phyloP scores from a whole-genome alignment of 2,888 invertebrate genomes.

The Nephrotoma guestfalica region DNA sequence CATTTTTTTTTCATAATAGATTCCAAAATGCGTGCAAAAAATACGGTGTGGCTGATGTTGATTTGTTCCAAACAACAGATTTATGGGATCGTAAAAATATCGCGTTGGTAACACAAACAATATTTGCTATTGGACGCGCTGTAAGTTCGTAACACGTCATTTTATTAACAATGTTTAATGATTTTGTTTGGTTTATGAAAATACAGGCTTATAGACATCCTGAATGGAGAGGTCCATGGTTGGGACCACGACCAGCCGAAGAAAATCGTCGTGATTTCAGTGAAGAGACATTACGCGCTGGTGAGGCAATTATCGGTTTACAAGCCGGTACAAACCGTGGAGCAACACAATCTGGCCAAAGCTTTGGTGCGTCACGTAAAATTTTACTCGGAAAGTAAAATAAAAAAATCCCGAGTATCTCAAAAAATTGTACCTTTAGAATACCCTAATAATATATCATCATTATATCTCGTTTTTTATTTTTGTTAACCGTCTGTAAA shows the following conservation, averaged over 20 bases:
- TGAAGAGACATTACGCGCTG: conserved; percentile 68
- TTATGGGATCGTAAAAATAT: conserved; percentile 86
- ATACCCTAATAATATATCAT: neutral
- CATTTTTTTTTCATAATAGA: conserved; percentile 30
- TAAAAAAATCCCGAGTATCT: no score
- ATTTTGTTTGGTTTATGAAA: neutral
- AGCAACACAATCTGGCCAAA: conserved; percentile 75
- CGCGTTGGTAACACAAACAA: conserved; percentile 69
- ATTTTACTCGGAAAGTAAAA: conserved; percentile 60
- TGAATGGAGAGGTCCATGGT: conserved; percentile 65
- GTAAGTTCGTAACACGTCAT: conserved; percentile 32
- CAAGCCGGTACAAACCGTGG: conserved; percentile 79
- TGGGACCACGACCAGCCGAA: conserved; percentile 77
- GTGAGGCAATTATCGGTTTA: conserved; percentile 69
- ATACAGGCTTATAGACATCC: conserved; percentile 61
- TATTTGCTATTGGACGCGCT: conserved; percentile 78
- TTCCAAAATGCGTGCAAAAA: conserved; percentile 69
- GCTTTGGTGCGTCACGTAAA: conserved; percentile 70
- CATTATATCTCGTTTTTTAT: neutral
- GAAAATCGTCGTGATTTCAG: conserved; percentile 70
- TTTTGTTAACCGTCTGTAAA: neutral
- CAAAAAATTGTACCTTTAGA: neutral
- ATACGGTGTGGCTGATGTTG: conserved; percentile 74
- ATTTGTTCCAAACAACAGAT: conserved; percentile 84
- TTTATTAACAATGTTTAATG: conserved; percentile 4